Evolutionary conservation across 2,113 vertebrate genomes (phyloP).

Genomic region (Oncorhynchus keta): DNA sequence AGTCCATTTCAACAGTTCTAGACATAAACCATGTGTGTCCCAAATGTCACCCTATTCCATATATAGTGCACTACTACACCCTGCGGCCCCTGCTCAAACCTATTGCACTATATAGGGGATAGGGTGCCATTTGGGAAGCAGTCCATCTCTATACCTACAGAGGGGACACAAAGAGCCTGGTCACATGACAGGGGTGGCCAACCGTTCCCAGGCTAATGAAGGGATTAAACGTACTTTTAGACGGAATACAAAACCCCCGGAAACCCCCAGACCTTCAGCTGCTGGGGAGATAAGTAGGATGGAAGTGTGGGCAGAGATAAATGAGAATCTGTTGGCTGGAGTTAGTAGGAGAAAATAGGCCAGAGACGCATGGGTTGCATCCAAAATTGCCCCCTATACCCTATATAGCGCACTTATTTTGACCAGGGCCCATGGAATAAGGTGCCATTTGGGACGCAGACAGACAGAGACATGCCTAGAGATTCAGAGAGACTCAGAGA

Average conservation of each 20-base stretch:
- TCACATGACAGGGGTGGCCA: conserved; percentile 76
- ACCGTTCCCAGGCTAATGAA: conserved; percentile 74
- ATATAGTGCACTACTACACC: too few species aligned
- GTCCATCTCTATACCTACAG: conserved; percentile 50
- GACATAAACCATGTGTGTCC: too few species aligned
- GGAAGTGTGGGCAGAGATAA: conserved; percentile 50
- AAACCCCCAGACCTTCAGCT: conserved; percentile 64
- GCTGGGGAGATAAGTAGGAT: conserved; percentile 67
- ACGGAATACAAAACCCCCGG: conserved; percentile 69
- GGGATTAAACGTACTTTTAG: conserved; percentile 82
- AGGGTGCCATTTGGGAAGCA: too few species aligned
- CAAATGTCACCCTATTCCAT: too few species aligned
- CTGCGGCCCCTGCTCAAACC: too few species aligned
- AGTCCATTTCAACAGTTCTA: neutral
- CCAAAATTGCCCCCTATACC: too few species aligned
- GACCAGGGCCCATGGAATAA: too few species aligned
- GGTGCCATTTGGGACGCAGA: too few species aligned
- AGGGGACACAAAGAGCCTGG: conserved; percentile 58
- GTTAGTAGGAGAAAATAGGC: conserved; percentile 52
- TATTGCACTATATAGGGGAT: too few species aligned
- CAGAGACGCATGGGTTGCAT: neutral
- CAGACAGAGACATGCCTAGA: neutral
- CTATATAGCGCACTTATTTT: too few species aligned
- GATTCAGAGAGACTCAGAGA: neutral
- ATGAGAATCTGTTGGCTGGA: conserved; percentile 44